Evolutionary conservation across 2,113 vertebrate species (phyloP).

Genomic region (Grus americana): DNA sequence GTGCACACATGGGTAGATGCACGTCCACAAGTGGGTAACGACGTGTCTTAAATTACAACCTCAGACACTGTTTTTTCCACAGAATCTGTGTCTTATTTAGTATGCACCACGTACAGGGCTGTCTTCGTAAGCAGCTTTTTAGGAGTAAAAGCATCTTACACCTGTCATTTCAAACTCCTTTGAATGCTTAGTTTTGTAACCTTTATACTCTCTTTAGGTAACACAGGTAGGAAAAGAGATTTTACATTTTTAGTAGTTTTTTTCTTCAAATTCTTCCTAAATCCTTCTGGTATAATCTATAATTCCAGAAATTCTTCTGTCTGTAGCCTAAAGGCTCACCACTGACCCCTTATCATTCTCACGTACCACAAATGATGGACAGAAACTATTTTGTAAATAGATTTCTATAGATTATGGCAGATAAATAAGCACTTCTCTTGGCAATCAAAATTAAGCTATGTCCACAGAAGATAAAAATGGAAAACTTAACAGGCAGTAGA

Average conservation of each 20-base stretch:
- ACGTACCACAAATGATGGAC: neutral
- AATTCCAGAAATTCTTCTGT: constrained; percentile 10
- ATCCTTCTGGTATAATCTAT: neutral
- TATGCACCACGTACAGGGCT: neutral
- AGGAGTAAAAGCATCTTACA: neutral
- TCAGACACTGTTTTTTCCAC: neutral
- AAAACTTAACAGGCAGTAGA: neutral
- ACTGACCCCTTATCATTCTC: neutral
- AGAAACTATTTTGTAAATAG: constrained; percentile 6
- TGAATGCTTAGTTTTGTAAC: neutral
- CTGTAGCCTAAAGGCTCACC: neutral
- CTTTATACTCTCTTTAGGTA: constrained; percentile 1
- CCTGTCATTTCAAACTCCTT: neutral
- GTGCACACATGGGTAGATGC: neutral
- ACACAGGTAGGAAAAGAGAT: neutral
- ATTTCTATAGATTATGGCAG: neutral
- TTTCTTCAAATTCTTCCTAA: constrained; percentile 29
- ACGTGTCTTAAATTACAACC: neutral
- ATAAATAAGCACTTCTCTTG: neutral
- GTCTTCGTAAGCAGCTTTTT: constrained; percentile 5
- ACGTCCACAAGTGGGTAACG: neutral
- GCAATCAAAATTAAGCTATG: neutral
- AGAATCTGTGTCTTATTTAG: neutral
- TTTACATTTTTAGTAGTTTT: constrained; percentile 16
- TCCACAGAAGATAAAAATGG: neutral